Base-by-base conservation (phyloP, 2,888 invertebrate species). In the Eretmocerus hayati region DNA sequence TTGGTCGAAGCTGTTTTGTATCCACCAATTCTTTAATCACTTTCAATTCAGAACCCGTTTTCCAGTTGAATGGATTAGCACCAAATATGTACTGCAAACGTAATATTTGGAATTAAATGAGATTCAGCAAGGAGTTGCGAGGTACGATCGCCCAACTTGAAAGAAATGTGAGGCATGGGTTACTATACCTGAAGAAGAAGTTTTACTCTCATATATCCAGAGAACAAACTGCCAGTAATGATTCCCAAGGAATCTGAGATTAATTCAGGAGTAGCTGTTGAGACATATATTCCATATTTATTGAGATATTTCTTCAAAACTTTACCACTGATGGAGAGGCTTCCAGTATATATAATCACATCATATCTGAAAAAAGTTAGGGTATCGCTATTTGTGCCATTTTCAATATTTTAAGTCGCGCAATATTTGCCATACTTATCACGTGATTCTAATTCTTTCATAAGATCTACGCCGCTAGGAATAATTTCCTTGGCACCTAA, bases 401-500 rank as follows among this genome's bases (percentile, higher is more conserved):
- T n/a, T n/a, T n/a, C n/a, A n/a, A n/a, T n/a, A n/a, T n/a, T 5
- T 3, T 15, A 36, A 36, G 15, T 18, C 4, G 15, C 4, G 6
- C 11, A 44, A 33, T 19, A 33, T 23, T 32, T 32, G 18, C 50
- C 59, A 23, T 60, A 68, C 71, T 62, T 66, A 33, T 69, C 64
- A 19, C 62, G 58, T 49, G 69, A 56, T 52, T 64, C 57, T 23
- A 71, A 54, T 48, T 66, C 63, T 41, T 69, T 69, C 26, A 59
- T 61, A 23, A 68, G 54, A 40, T 62, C 60, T 5, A 60, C 56
- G 52, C 64, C 64, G 18, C 62, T 66, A 20, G 72, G 58, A 48
- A 80, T 74, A 36, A 80, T 67, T 56, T 78, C 76, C 47, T 76
- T 71, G 16, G 78, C 79, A 16, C 80, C 80, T 21, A 77, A 66